Evolutionary conservation across 2,113 vertebrate genomes (phyloP), one percentile per base, ranked within the genome.

Genomic region (Mesoclemmys tuberculata): DNA sequence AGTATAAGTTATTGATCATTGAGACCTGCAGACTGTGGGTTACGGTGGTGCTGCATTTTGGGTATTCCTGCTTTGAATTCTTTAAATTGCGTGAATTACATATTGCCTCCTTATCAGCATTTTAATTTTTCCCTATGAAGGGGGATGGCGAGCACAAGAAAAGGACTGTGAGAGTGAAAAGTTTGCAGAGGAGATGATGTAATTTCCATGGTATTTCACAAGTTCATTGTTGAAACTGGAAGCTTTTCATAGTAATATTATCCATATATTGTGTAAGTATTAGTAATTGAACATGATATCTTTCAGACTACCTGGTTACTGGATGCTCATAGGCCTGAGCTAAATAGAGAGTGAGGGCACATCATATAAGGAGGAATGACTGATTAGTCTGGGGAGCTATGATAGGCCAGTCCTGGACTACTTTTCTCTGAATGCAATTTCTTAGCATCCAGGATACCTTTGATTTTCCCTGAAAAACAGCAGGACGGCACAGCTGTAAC

Each of bases 351-450:
- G 48, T 55, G 84, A 90, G 85, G 85, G 85, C 0, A 19, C 10
- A 48, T 75, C 54, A 90, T 26, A 71, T 74, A 10, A 2, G 5
- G 82, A 87, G 0, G 0, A 94, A 94, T 71, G 52, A 93, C 78
- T 35, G 56, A 85, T 94, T 89, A 96, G 82, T 61, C 87, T 56
- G 78, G 64, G 56, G 79, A 61, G 92, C 93, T 96, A 93, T 75
- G 89, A 0, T 3, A 89, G 1, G 0, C 49, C 82, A 49, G 85
- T 94, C 85, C 84, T 58, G 18, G 88, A 81, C 74, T 87, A 26
- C 13, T 26, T 44, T 77, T 26, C 24, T 77, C 41, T 77, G 41
- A 46, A 41, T 94, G 80, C 77, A 96, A 94, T 94, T 92, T 77
- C 71, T 38, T 77, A 77, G 22, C 12, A 77, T 46, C 24, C 74